Percentiles rank a stretch among this genome's conserved stretches.
phyloP scores from a whole-genome alignment of 2,888 invertebrate species.

The Plusia festucae region DNA sequence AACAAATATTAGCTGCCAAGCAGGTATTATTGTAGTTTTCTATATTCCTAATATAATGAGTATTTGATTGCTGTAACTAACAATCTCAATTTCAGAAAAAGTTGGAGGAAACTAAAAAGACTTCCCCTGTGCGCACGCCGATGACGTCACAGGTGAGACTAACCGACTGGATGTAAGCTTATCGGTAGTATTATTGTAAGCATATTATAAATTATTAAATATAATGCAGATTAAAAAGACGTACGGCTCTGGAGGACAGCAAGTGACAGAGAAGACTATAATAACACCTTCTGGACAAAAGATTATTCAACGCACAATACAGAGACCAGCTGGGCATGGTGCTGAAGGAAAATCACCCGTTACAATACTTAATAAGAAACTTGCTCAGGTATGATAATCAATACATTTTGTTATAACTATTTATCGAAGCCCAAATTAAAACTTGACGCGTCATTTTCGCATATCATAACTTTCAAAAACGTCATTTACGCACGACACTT shows the following conservation, averaged over 20 bases:
- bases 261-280: slow-evolving; percentile 87
- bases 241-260: slow-evolving; percentile 75
- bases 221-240: slow-evolving; percentile 74
- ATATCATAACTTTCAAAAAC: too few species aligned
- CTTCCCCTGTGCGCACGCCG: slow-evolving; percentile 68
- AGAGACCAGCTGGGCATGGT: slow-evolving; percentile 69
- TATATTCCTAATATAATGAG: background rate
- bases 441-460: too few species aligned
- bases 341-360: slow-evolving; percentile 79
- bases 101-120: slow-evolving; percentile 78
- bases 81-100: slow-evolving; percentile 74
- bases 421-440: too few species aligned
- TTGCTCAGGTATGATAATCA: slow-evolving; percentile 74
- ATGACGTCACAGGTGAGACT: slow-evolving; percentile 71
- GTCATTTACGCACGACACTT: too few species aligned
- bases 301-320: slow-evolving; percentile 87
- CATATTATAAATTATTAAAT: background rate
- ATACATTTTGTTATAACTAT: too few species aligned
- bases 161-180: background rate
- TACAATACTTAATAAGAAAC: slow-evolving; percentile 82
- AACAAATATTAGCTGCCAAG: slow-evolving; percentile 87
- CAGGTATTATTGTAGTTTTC: slow-evolving; percentile 70
- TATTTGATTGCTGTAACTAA: background rate
- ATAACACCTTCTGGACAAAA: slow-evolving; percentile 88
- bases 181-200: background rate